A percentile compares a stretch with the other conserved stretches of the same genome.
These are phyloP conservation scores for Drosophila nr. fundita DNA, from an alignment of 2,888 invertebrate genomes.

Conservation along the genomic window DNA sequence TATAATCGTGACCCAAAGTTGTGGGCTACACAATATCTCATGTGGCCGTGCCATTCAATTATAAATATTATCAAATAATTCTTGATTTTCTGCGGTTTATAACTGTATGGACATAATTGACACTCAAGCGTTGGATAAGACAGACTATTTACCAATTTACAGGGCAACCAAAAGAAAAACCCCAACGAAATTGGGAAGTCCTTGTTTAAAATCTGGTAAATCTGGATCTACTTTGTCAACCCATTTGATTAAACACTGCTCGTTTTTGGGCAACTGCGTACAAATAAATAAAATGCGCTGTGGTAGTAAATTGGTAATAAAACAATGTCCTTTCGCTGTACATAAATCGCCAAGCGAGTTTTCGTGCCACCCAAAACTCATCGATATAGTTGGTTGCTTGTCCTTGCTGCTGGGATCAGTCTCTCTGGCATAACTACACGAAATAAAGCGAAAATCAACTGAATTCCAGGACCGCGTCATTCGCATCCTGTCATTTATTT, in stretches of 20 bases:
- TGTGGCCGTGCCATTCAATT: conserved; percentile 32
- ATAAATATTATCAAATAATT: conserved; percentile 42
- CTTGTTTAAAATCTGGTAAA: not conserved
- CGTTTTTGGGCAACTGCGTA: conserved; percentile 16
- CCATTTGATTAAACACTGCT: conserved; percentile 20
- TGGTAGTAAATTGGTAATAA: conserved; percentile 18
- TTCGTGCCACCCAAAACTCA: conserved; percentile 14
- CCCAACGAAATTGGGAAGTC: not conserved
- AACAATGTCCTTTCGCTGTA: conserved; percentile 39
- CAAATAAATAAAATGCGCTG: conserved; percentile 27
- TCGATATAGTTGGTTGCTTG: not conserved
- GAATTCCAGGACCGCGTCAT: conserved; percentile 58
- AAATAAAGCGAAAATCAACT: conserved; percentile 59
- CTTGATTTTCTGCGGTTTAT: conserved; percentile 26
- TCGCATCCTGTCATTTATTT: conserved; percentile 78
- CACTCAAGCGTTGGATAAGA: conserved; percentile 4
- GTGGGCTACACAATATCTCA: conserved; percentile 7
- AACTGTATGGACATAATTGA: conserved; percentile 47
- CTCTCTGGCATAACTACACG: conserved; percentile 49
- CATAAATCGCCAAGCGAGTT: conserved; percentile 51
- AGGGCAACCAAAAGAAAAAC: not conserved
- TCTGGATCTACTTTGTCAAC: not conserved
- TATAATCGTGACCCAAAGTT: conserved; percentile 19
- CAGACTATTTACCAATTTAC: not conserved
- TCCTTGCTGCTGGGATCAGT: conserved; percentile 22